These are phyloP conservation scores for Chelon auratus DNA, from an alignment of 2,797 vertebrate genomes.

Conservation along the genomic window DNA sequence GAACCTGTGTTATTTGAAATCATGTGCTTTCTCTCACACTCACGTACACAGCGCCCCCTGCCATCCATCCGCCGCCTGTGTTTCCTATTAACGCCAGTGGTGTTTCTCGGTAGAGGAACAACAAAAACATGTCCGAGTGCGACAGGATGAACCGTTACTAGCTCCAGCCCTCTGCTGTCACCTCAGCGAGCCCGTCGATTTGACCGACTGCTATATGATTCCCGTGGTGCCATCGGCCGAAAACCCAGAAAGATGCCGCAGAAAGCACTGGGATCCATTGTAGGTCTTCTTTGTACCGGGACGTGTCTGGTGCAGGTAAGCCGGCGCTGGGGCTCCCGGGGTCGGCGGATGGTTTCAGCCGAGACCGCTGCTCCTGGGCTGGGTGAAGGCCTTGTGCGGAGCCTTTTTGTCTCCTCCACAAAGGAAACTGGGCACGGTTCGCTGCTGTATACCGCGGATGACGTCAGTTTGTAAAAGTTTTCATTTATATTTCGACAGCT, in stretches of 20 bases:
- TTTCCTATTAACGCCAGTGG: constrained; percentile 29
- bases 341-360: constrained; percentile 50
- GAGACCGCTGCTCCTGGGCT: constrained; percentile 75
- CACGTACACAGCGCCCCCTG: constrained; percentile 62
- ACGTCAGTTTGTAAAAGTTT: constrained; percentile 76
- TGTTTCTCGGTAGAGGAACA: constrained; percentile 55
- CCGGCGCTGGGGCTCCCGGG: constrained; percentile 26
- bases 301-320: constrained; percentile 87
- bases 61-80: background rate
- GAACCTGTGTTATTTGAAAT: background rate
- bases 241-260: constrained; percentile 84
- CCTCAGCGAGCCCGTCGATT: constrained; percentile 37
- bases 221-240: constrained; percentile 69
- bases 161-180: constrained; percentile 39
- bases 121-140: constrained; percentile 79
- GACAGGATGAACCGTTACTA: constrained; percentile 30
- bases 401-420: constrained; percentile 77
- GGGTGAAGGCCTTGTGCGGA: constrained; percentile 74
- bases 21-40: background rate
- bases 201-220: constrained; percentile 78
- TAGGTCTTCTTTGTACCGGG: constrained; percentile 85
- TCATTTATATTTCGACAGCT: constrained; percentile 38
- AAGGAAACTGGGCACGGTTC: constrained; percentile 69
- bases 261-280: constrained; percentile 85
- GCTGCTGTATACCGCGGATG: constrained; percentile 44